Base-by-base conservation (phyloP, 1,140 invertebrate species). In the Hycleus cichorii region DNA sequence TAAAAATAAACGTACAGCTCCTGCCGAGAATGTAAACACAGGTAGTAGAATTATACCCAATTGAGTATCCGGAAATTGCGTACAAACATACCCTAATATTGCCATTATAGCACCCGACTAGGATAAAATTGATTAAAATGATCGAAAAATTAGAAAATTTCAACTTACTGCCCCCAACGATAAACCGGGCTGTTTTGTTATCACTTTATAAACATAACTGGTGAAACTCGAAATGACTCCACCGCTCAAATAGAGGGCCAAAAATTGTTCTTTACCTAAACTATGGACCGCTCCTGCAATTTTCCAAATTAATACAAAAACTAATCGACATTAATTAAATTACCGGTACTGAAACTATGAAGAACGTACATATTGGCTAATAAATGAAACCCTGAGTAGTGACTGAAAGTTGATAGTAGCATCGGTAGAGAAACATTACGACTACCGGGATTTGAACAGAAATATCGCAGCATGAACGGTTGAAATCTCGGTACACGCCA, bases 321-420 rank as follows among this genome's bases (percentile, higher is more conserved):
- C 43, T 47, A 18, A 47, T 12, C 42, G 4, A 25, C 8, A 49
- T 45, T 54, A 42, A 42, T 42, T n/a, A 2, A n/a, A 42, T 67
- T 72, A 80, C 80, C 80, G 75, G 78, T 76, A 75, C 81, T 81
- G 66, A 89, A 98, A 67, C 88, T 95, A 69, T 94, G 88, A 18
- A 98, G 75, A 18, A 96, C 95, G 78, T 92, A 96, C 95, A 98
- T 98, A 76, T 98, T 98, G 39, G 87, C 83, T 67, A 83, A 82
- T 47, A 98, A 79, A 78, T 98, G 96, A 45, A 94, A 76, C 38
- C 83, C 69, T 7, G 88, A 91, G 68, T 89, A 87, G 73, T 98
- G 96, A 69, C 94, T 97, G 74, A 98, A 98, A 47, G 87, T 90
- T 7, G 91, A 94, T 1, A 97, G 75, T 11, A 97, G 67, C 92